These are phyloP conservation scores for Carlito syrichta DNA, from an alignment of 2,113 vertebrate genomes.

Conservation along the genomic window DNA sequence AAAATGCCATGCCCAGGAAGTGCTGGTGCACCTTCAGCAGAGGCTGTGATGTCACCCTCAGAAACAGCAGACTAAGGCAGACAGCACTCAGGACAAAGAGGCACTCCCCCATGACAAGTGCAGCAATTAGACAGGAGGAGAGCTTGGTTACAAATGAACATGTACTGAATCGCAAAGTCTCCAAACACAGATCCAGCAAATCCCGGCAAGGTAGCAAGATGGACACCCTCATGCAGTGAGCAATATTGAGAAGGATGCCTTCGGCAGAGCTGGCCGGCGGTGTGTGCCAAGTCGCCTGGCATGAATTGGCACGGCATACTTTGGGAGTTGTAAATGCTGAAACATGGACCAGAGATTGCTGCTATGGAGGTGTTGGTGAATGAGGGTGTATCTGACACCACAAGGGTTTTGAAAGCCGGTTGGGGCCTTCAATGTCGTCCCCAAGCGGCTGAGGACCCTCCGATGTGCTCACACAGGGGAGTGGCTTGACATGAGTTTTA, in stretches of 20 bases:
- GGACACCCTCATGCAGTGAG: fast-evolving
- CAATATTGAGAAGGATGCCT: too few species aligned
- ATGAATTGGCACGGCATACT: fast-evolving
- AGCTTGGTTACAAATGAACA: fast-evolving
- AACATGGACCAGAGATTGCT: fast-evolving
- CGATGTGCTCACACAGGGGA: fast-evolving
- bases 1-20: neutral
- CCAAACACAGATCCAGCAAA: neutral
- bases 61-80: too few species aligned
- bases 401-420: neutral
- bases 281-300: neutral
- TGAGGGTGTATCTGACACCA: fast-evolving
- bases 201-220: too few species aligned
- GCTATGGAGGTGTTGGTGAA: fast-evolving
- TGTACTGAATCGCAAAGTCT: neutral
- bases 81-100: neutral
- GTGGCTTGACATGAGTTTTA: fast-evolving
- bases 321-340: fast-evolving
- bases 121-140: too few species aligned
- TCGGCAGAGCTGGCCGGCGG: fast-evolving
- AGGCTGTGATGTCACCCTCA: fast-evolving
- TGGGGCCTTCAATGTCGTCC: fast-evolving
- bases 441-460: neutral
- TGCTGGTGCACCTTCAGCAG: too few species aligned
- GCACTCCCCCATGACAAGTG: fast-evolving